A percentile compares a stretch with the other conserved stretches of the same genome.
phyloP scores from a whole-genome alignment of 2,888 invertebrate species.

The Hirtodrosophila duncani region DNA sequence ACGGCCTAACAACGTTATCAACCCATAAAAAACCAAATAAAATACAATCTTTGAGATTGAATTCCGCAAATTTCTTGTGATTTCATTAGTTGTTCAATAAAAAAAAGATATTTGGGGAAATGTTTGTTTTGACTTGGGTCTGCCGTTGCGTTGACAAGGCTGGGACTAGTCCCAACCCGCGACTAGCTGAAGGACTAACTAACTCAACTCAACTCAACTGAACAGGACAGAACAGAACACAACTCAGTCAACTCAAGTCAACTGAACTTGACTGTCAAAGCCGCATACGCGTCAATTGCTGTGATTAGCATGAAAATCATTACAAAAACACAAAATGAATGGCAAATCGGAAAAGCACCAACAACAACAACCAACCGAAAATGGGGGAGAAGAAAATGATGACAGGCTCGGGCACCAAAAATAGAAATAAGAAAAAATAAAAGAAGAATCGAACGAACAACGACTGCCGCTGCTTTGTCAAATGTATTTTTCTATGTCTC shows the following conservation, averaged over 20 bases:
- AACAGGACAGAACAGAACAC: too few relatives aligned
- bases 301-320: conserved; percentile 72
- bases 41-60: too few relatives aligned
- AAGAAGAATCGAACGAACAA: neutral
- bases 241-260: neutral
- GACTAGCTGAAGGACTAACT: too few relatives aligned
- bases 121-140: too few relatives aligned
- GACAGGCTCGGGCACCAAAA: conserved; percentile 45
- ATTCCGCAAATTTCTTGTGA: too few relatives aligned
- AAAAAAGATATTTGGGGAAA: too few relatives aligned
- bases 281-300: conserved; percentile 65
- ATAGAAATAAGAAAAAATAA: conserved; percentile 44
- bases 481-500: conserved; percentile 63
- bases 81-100: too few relatives aligned
- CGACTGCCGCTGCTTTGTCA: conserved; percentile 51
- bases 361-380: conserved; percentile 25
- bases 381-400: conserved; percentile 22
- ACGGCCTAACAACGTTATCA: too few relatives aligned
- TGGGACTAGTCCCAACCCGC: too few relatives aligned
- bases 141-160: too few relatives aligned
- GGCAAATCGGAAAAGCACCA: conserved; percentile 49
- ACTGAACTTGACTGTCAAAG: conserved; percentile 33
- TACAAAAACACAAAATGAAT: conserved; percentile 60
- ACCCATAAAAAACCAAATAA: too few relatives aligned
- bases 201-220: too few relatives aligned